Base-by-base conservation (phyloP, 2,888 invertebrate genomes). In the Stictocephala bisonia region DNA sequence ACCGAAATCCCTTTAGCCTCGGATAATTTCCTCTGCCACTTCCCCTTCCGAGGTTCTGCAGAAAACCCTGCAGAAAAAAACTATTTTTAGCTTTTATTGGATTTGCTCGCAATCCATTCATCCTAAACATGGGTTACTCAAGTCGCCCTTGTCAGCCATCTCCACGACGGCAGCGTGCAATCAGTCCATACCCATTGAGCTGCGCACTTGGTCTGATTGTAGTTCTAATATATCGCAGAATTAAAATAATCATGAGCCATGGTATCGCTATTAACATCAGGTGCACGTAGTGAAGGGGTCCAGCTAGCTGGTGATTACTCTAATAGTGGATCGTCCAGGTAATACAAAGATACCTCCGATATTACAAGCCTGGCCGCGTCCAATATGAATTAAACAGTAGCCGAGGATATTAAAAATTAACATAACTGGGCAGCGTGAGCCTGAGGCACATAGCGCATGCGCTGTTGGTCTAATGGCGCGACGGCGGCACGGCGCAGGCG, bases 381-480 rank as follows among this genome's bases (percentile, higher is more conserved):
- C 51, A 68, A 51, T 68, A 68, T 68, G 68, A 68, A 68, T 68
- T 68, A 68, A 68, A 68, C 68, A 68, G 68, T 68, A 68, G 68
- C 68, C 68, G 68, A 35, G 22, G 50, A 68, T 68, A 68, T 68
- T 68, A 68, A 51, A 68, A 68, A 68, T 68, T 68, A 68, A 68
- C 68, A 68, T 68, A 68, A 51, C 68, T 44, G 29, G 48, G 18
- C 18, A 18, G 22, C 48, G 67, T 26, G 67, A n/a, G 9, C 44
- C 48, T 11, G 18, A 15, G 48, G 48, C 48, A 20, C 48, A 15
- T 48, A 48, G 22, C 22, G 48, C 20, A 7, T 2, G 48, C 18
- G 20, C 18, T 22, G 48, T n/a, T n/a, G n/a, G n/a, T n/a, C n/a
- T n/a, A 27, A 24, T 24, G 53, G 7, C 9, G 29, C 7, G n/a